Evolutionary conservation across 1,140 invertebrate species (phyloP).

Genomic region (Drosophila ficusphila): DNA sequence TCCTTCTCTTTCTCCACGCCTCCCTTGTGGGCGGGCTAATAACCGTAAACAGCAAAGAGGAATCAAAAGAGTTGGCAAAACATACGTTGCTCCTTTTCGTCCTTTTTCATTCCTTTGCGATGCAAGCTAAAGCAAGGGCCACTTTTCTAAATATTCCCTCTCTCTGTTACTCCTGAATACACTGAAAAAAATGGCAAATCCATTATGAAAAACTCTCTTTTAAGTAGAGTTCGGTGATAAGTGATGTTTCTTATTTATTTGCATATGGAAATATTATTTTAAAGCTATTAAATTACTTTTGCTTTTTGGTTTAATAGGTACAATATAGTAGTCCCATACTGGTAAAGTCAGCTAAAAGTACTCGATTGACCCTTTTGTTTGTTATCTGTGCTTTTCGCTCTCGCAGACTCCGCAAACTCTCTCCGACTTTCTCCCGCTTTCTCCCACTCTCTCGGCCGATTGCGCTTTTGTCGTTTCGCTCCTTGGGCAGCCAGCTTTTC

Average conservation of each 20-base stretch:
- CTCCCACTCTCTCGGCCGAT: slow-evolving; percentile 28
- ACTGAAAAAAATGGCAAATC: neutral
- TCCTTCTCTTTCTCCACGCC: neutral
- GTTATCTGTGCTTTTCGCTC: slow-evolving; percentile 19
- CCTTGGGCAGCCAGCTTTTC: slow-evolving; percentile 57
- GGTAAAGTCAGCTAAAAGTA: neutral
- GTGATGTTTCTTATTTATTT: too few relatives aligned
- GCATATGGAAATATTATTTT: neutral
- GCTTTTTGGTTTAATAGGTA: neutral
- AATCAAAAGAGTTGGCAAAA: slow-evolving; percentile 66
- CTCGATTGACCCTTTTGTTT: neutral
- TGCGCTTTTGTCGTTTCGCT: slow-evolving; percentile 59
- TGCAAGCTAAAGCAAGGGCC: slow-evolving; percentile 46
- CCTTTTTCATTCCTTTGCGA: neutral
- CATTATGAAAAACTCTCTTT: too few relatives aligned
- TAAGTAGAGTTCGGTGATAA: too few relatives aligned
- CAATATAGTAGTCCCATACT: neutral
- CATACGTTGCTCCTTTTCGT: slow-evolving; percentile 48
- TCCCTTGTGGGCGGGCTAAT: slow-evolving; percentile 28
- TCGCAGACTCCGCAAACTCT: slow-evolving; percentile 5
- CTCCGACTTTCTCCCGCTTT: neutral
- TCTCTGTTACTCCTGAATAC: neutral
- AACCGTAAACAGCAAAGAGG: slow-evolving; percentile 53
- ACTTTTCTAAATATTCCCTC: slow-evolving; percentile 44
- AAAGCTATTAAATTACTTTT: too few relatives aligned